Evolutionary conservation across 1,140 invertebrate genomes (phyloP).

Genomic region (Phortica variegata): DNA sequence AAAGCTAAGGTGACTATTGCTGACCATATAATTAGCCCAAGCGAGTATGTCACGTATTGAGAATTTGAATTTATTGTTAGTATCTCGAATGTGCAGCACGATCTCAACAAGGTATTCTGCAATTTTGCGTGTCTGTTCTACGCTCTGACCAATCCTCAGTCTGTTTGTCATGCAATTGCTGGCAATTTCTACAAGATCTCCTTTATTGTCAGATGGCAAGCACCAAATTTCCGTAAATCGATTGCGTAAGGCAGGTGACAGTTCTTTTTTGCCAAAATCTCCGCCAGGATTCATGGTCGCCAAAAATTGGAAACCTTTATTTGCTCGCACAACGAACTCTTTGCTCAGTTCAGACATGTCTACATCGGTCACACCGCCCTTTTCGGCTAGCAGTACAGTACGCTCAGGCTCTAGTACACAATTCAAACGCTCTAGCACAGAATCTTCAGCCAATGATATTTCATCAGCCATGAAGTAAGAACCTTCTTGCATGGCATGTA

Average conservation of each 20-base stretch:
- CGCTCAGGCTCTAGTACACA: slow-evolving; percentile 94
- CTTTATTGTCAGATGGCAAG: slow-evolving; percentile 47
- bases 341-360: slow-evolving; percentile 58
- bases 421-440: slow-evolving; percentile 96
- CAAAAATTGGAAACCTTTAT: slow-evolving; percentile 83
- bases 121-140: slow-evolving; percentile 25
- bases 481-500: slow-evolving; percentile 87
- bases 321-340: slow-evolving; percentile 70
- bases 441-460: slow-evolving; percentile 98
- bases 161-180: slow-evolving; percentile 38
- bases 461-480: slow-evolving; percentile 94
- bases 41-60: slow-evolving; percentile 91
- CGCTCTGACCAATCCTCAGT: not conserved
- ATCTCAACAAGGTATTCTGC: slow-evolving; percentile 48
- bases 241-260: slow-evolving; percentile 96
- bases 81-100: slow-evolving; percentile 37
- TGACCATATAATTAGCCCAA: slow-evolving; percentile 91
- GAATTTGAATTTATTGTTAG: slow-evolving; percentile 70
- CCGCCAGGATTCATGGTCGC: slow-evolving; percentile 99
- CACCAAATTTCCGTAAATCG: slow-evolving; percentile 99
- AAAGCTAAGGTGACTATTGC: slow-evolving; percentile 61
- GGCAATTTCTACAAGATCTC: slow-evolving; percentile 68
- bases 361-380: slow-evolving; percentile 63
- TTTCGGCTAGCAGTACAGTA: slow-evolving; percentile 87
- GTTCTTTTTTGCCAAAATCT: slow-evolving; percentile 99